A percentile compares a stretch with the other conserved stretches of the same genome.
phyloP scores from a whole-genome alignment of 2,888 invertebrate genomes.

The Dryadula phaetusa region DNA sequence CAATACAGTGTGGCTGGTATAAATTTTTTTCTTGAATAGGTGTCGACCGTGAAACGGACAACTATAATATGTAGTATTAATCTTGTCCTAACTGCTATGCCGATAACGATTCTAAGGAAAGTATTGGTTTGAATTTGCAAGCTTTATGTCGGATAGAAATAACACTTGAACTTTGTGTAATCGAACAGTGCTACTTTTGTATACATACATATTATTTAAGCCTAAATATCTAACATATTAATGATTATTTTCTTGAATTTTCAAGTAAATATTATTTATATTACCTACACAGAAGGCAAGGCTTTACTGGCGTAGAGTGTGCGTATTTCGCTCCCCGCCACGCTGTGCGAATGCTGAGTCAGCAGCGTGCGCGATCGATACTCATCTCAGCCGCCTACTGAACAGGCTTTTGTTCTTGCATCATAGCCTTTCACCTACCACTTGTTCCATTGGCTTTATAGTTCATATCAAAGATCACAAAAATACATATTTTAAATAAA shows the following conservation, averaged over 20 bases:
- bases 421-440: conserved; percentile 44
- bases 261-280: conserved; percentile 7
- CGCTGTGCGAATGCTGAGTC: conserved; percentile 61
- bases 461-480: neutral
- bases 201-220: no score
- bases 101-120: no score
- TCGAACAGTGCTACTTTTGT: no score
- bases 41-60: no score
- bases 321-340: conserved; percentile 48
- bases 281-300: neutral
- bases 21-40: no score
- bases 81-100: no score
- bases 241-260: neutral
- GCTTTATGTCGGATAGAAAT: no score
- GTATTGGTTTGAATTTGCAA: no score
- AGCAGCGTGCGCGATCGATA: conserved; percentile 76
- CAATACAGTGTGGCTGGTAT: no score
- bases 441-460: conserved; percentile 20
- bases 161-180: no score
- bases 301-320: conserved; percentile 35
- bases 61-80: no score
- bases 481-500: neutral
- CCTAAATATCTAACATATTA: no score
- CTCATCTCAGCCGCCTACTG: conserved; percentile 59
- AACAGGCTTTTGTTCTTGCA: conserved; percentile 59